Evolutionary conservation across 2,888 invertebrate genomes (phyloP), one percentile per base, ranked within the genome.

Genomic region (Oxycera nigricornis): DNA sequence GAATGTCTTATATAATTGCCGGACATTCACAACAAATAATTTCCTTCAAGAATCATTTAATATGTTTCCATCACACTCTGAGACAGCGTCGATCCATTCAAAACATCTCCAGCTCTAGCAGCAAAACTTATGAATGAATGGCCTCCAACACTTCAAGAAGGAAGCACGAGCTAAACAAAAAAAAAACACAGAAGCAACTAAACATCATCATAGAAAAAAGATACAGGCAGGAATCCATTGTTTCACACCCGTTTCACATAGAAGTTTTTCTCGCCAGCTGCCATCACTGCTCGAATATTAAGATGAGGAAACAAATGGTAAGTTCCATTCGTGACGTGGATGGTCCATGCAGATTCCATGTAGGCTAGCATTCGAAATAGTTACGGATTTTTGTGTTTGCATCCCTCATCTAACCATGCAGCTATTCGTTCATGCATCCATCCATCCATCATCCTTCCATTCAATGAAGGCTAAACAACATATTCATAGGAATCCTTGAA

Each of bases 401-500:
- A 46, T n/a, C 3, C 46, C 46, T 14, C 17, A 14, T n/a, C 46
- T 11, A 11, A 14, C 4, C 46, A 14, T 24, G 14, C 17, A 6
- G 24, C 39, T n/a, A 65, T 65, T 4, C 20, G 7, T 65, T 7
- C 39, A 24, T 20, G 30, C 65, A 65, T 41, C 65, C 39, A 65
- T 41, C 65, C 41, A 39, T 41, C 65, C 65, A 41, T 65, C 65
- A 65, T 65, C 65, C 24, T 30, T 65, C 65, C 65, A 65, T 65
- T 39, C 65, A 65, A 6, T 24, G 65, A 65, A 65, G 41, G 65
- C 65, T 65, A 30, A 65, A 41, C 65, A 65, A 39, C 65, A 65
- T 65, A 65, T 65, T 65, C 65, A 65, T 65, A 41, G 11, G 24
- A 65, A 41, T 65, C 65, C 65, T 65, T 65, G 65, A 65, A 65